phyloP scores from a whole-genome alignment of 2,113 vertebrate species.

The Manacus vitellinus region DNA sequence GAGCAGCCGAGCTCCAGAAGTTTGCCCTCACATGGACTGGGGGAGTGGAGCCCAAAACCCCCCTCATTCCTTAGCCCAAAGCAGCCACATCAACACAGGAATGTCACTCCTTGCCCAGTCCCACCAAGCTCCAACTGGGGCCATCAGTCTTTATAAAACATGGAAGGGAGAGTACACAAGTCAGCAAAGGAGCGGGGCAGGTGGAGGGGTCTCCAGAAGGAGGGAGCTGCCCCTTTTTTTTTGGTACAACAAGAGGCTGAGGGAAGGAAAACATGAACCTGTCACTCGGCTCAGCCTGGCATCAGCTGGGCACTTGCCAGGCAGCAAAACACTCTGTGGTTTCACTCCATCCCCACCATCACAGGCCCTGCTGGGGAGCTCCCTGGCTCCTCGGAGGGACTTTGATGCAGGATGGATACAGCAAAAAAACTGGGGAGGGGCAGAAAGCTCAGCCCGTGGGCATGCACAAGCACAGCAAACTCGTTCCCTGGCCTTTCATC shows the following conservation, averaged over 20 bases:
- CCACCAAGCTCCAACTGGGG: background rate
- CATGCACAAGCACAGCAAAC: conserved; percentile 47
- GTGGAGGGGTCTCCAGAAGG: background rate
- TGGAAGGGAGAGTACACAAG: background rate
- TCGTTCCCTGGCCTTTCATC: conserved; percentile 45
- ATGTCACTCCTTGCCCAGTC: background rate
- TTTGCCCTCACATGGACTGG: background rate
- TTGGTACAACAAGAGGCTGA: background rate
- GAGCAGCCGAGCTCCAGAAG: background rate
- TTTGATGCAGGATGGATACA: background rate
- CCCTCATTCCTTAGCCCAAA: background rate
- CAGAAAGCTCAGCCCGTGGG: conserved; percentile 22
- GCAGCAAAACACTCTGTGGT: background rate
- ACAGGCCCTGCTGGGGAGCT: background rate
- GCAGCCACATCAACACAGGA: background rate
- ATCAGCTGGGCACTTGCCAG: background rate
- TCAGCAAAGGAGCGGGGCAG: background rate
- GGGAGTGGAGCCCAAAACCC: background rate
- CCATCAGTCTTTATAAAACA: accelerated
- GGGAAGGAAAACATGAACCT: background rate
- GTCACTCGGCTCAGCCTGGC: background rate
- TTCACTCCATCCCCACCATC: background rate
- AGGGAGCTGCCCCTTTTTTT: background rate
- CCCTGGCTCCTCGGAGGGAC: background rate
- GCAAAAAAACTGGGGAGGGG: background rate